Conservation (phyloP, 2,888 invertebrate species). For the Agrilus biguttatus region DNA sequence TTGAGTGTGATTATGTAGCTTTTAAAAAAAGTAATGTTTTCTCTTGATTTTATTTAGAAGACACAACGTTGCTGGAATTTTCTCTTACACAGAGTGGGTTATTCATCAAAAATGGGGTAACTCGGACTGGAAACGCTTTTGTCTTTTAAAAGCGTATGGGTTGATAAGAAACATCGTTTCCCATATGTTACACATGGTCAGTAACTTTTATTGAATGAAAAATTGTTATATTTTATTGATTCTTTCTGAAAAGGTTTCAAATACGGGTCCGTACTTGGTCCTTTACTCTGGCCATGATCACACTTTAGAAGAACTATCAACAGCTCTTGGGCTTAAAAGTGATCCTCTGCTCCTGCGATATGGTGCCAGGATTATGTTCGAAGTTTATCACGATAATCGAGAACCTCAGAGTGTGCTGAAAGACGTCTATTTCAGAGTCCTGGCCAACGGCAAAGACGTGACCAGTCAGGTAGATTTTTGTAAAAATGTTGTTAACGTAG, state of each 20-base stretch:
- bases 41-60: conserved; percentile 17
- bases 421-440: conserved; percentile 66
- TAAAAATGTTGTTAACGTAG: conserved; percentile 40
- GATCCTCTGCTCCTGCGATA: conserved; percentile 63
- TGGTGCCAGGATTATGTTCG: conserved; percentile 75
- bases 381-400: conserved; percentile 64
- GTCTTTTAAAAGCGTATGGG: conserved; percentile 66
- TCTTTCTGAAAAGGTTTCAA: conserved; percentile 19
- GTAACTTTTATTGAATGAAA: conserved; percentile 1
- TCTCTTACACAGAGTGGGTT: conserved; percentile 74
- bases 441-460: conserved; percentile 77
- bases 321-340: conserved; percentile 58
- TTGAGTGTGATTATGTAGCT: not conserved
- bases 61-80: conserved; percentile 60
- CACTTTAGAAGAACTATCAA: conserved; percentile 69
- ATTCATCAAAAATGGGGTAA: conserved; percentile 45
- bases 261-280: conserved; percentile 26
- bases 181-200: conserved; percentile 65
- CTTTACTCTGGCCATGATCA: conserved; percentile 76
- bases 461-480: conserved; percentile 74
- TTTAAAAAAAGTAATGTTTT: not conserved
- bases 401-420: conserved; percentile 29
- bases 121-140: conserved; percentile 45
- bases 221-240: not conserved
- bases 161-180: conserved; percentile 68